Evolutionary conservation across 2,888 invertebrate genomes (phyloP).

Genomic region (Xestia xanthographa): DNA sequence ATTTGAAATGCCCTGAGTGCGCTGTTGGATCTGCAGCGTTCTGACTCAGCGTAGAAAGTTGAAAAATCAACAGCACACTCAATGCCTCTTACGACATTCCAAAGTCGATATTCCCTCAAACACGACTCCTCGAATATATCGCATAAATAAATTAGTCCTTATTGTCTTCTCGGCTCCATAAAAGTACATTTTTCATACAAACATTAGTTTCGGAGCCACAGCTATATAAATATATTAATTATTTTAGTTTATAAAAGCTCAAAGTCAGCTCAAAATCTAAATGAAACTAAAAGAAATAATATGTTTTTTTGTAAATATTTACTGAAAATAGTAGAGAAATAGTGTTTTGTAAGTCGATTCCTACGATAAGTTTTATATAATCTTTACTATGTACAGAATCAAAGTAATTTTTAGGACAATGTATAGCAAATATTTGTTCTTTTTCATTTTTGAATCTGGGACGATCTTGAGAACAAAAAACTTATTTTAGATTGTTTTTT

Average conservation of each 20-base stretch:
- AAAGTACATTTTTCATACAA: slow-evolving; percentile 79
- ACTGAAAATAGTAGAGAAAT: slow-evolving; percentile 72
- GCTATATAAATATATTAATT: slow-evolving; percentile 70
- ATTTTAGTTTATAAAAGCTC: slow-evolving; percentile 88
- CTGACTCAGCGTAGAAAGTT: background rate
- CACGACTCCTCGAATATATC: slow-evolving; percentile 1
- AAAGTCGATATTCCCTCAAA: background rate
- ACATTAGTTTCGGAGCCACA: slow-evolving; percentile 66
- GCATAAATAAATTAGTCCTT: background rate
- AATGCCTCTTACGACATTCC: background rate
- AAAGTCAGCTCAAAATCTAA: slow-evolving; percentile 87
- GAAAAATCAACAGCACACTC: background rate
- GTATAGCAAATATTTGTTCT: slow-evolving; percentile 57
- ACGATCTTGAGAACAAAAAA: background rate
- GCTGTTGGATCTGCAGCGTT: background rate
- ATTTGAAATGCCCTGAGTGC: background rate
- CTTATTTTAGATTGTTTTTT: slow-evolving; percentile 7
- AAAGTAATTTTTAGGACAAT: slow-evolving; percentile 55
- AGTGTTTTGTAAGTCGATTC: slow-evolving; percentile 81
- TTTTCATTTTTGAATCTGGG: slow-evolving; percentile 32
- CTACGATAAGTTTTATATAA: slow-evolving; percentile 83
- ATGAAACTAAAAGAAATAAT: slow-evolving; percentile 67
- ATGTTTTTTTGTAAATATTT: slow-evolving; percentile 81
- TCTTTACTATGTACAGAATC: slow-evolving; percentile 67
- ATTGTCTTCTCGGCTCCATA: slow-evolving; percentile 63